These are phyloP conservation scores for Anodontia alba DNA, from an alignment of 2,888 invertebrate species.

Conservation along the genomic window DNA sequence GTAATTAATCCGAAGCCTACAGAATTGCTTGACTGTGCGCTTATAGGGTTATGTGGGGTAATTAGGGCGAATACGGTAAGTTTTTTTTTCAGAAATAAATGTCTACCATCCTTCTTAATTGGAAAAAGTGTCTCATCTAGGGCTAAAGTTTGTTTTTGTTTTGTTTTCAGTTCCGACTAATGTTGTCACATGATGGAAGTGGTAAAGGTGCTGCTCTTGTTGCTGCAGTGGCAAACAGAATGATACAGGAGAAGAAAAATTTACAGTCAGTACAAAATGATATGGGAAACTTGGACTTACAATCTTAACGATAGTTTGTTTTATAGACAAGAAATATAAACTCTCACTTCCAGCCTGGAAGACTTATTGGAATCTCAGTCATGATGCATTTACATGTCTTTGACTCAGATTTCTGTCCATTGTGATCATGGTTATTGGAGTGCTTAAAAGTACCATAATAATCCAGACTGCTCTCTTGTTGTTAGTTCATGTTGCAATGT, in stretches of 20 bases:
- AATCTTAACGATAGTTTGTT: constrained; percentile 11
- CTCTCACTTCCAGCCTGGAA: not conserved
- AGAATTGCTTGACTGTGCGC: no score
- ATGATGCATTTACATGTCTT: constrained; percentile 10
- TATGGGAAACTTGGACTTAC: not conserved
- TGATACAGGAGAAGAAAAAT: constrained; percentile 61
- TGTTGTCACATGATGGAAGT: constrained; percentile 84
- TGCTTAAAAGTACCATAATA: constrained; percentile 11
- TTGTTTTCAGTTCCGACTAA: constrained; percentile 81
- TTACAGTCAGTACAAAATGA: constrained; percentile 15
- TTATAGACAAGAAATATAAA: not conserved
- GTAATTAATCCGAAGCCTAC: no score
- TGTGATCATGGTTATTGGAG: constrained; percentile 20
- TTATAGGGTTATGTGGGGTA: no score
- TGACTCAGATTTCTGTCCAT: constrained; percentile 13
- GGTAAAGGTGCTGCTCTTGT: constrained; percentile 85
- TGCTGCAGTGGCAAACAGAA: constrained; percentile 81
- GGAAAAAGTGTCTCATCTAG: no score
- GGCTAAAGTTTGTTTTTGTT: not conserved
- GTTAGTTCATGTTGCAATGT: constrained; percentile 6
- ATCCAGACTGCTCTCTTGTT: constrained; percentile 16
- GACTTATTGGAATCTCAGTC: not conserved
- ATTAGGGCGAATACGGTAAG: no score
- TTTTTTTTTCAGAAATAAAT: no score
- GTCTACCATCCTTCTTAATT: no score